Percentiles rank a stretch among this genome's conserved stretches.
Evolutionary conservation across 2,888 invertebrate species (phyloP).

Genomic region (Hypsopygia costalis): DNA sequence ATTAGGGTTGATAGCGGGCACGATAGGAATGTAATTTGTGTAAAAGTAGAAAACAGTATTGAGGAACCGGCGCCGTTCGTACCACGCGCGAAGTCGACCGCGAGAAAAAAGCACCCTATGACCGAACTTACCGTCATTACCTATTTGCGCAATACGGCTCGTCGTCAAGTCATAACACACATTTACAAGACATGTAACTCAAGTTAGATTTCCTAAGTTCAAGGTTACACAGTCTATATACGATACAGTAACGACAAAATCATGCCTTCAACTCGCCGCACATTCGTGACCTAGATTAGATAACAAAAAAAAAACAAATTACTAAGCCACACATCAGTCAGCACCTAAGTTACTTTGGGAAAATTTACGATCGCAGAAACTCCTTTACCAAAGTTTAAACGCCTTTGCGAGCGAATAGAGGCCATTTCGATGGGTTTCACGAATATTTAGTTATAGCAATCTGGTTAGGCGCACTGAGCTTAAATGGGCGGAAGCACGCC

Average conservation of each 20-base stretch:
- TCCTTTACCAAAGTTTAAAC: constrained; percentile 44
- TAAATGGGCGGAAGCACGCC: constrained; percentile 70
- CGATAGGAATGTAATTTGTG: constrained; percentile 78
- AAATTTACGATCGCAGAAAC: constrained; percentile 47
- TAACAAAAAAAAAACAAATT: constrained; percentile 40
- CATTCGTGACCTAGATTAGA: constrained; percentile 42
- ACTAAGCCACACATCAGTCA: constrained; percentile 44
- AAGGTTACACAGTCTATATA: constrained; percentile 24
- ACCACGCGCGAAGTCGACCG: constrained; percentile 56
- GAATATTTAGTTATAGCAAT: constrained; percentile 72
- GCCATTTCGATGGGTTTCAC: constrained; percentile 59
- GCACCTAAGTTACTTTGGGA: constrained; percentile 52
- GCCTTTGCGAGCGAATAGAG: constrained; percentile 40
- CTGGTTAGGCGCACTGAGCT: constrained; percentile 71
- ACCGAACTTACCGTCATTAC: constrained; percentile 59
- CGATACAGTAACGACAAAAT: constrained; percentile 25
- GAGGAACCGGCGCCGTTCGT: constrained; percentile 52
- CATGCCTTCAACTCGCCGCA: constrained; percentile 26
- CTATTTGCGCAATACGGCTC: constrained; percentile 31
- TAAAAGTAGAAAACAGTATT: constrained; percentile 61
- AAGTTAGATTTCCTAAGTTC: constrained; percentile 31
- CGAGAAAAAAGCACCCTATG: constrained; percentile 66
- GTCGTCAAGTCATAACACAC: constrained; percentile 42
- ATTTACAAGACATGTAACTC: constrained; percentile 39
- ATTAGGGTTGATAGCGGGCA: constrained; percentile 69